Base-by-base conservation (phyloP, 2,888 invertebrate genomes). In the Calliopum simillimum region DNA sequence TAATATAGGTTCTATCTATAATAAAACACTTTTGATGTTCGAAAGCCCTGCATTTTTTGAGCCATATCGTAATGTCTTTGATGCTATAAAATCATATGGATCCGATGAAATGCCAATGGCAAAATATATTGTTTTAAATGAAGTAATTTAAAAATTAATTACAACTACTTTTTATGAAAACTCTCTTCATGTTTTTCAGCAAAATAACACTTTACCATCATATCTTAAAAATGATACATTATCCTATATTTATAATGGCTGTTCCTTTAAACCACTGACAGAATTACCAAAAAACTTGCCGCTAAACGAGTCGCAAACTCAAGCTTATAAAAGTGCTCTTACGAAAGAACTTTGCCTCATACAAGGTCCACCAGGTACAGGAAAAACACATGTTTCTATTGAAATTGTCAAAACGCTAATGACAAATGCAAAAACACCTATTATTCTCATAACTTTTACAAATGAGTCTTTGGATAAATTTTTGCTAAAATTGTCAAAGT, bases 381-480 rank as follows among this genome's bases (percentile, higher is more conserved):
- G 95, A 0, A 96, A 95, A 87, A 95, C 95, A 0, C 93, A 89
- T 82, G 84, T 95, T 72, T 95, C 95, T 0, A 86, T 94, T 43
- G 91, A 93, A 88, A 90, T 96, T 21, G 91, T 92, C 1, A 87
- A 90, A 68, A 89, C 90, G 0, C 80, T 96, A 25, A 82, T 95
- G 2, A 84, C 88, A 70, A 94, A 93, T 81, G 87, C 88, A 0
- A 87, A 80, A 11, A 23, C 21, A n/a, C 87, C 88, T 75, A 92
- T 95, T 82, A 86, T 95, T 12, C 87, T 96, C 0, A 90, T 96
- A 21, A 94, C 94, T 79, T 94, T 91, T 82, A 95, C 95, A 8
- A 96, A 96, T 86, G 94, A 95, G 82, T 95, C 95, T 5, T 85
- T 96, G 55, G 96, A 96, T 86, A 94, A 95, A 81, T 95, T 96